Conservation (phyloP, 1,140 invertebrate species). For the Mycetomoellerius zeteki region DNA sequence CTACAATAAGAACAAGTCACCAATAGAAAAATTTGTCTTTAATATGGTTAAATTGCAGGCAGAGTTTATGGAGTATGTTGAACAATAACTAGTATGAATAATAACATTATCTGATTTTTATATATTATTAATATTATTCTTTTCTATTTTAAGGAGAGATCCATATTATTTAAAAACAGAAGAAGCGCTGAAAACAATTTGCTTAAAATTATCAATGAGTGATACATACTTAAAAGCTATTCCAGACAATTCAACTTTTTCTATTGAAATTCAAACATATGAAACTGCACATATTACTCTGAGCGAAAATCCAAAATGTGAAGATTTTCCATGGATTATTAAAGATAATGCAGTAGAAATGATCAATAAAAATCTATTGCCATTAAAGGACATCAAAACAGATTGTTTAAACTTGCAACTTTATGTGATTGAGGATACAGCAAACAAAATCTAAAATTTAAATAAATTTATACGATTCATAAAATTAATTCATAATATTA, state of each 20-base stretch:
- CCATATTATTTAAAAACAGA: conserved; percentile 89
- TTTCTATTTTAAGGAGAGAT: conserved; percentile 82
- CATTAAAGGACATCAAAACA: conserved; percentile 80
- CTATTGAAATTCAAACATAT: conserved; percentile 87
- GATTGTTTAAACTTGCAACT: conserved; percentile 81
- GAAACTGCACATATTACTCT: conserved; percentile 87
- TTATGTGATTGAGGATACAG: conserved; percentile 76
- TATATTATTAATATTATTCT: conserved; percentile 6
- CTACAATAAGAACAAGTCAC: conserved; percentile 74
- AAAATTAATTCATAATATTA: too few relatives aligned
- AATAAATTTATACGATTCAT: not conserved
- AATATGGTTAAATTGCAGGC: conserved; percentile 83
- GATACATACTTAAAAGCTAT: conserved; percentile 85
- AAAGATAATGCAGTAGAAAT: conserved; percentile 75
- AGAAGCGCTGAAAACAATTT: conserved; percentile 88
- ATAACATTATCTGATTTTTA: not conserved
- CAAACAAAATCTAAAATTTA: conserved; percentile 38
- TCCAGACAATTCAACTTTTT: conserved; percentile 87
- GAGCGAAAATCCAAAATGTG: conserved; percentile 85
- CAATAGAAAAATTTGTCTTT: conserved; percentile 88
- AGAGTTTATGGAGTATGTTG: conserved; percentile 77
- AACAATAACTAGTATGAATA: conserved; percentile 33
- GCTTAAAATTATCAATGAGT: conserved; percentile 87
- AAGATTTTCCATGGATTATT: conserved; percentile 88
- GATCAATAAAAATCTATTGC: conserved; percentile 76